These are phyloP conservation scores for Coptodon rendalli DNA, from an alignment of 2,113 vertebrate species.

Conservation along the genomic window DNA sequence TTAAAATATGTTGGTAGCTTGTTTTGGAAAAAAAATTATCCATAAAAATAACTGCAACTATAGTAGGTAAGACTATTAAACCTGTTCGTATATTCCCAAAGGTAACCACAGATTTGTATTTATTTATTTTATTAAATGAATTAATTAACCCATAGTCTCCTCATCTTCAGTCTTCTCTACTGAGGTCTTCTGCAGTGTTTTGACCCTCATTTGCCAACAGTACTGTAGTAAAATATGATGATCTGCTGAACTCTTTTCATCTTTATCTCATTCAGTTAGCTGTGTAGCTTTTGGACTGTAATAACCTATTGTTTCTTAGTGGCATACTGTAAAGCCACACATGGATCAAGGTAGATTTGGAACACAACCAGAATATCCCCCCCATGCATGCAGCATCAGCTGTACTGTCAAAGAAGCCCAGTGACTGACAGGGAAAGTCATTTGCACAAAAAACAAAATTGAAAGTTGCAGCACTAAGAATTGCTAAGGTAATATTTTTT, in stretches of 20 bases:
- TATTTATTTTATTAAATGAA: neutral
- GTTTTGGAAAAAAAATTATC: neutral
- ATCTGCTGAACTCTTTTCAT: neutral
- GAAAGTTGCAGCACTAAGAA: neutral
- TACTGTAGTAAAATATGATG: neutral
- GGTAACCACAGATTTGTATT: neutral
- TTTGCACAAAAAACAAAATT: neutral
- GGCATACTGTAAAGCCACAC: neutral
- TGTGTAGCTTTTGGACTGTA: neutral
- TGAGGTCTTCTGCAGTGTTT: neutral
- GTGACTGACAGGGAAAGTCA: neutral
- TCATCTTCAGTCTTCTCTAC: neutral
- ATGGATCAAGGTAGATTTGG: neutral
- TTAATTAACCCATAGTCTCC: neutral
- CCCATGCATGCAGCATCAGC: neutral
- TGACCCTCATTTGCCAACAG: rapidly evolving
- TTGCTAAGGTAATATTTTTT: neutral
- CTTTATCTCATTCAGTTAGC: neutral
- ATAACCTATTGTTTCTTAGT: neutral
- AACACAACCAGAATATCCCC: neutral
- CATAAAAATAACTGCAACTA: neutral
- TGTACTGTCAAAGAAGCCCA: neutral
- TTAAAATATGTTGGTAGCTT: neutral
- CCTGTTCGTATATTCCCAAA: neutral
- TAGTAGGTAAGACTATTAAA: neutral